Conservation (phyloP, 2,113 vertebrate genomes). For the Aleadryas rufinucha region DNA sequence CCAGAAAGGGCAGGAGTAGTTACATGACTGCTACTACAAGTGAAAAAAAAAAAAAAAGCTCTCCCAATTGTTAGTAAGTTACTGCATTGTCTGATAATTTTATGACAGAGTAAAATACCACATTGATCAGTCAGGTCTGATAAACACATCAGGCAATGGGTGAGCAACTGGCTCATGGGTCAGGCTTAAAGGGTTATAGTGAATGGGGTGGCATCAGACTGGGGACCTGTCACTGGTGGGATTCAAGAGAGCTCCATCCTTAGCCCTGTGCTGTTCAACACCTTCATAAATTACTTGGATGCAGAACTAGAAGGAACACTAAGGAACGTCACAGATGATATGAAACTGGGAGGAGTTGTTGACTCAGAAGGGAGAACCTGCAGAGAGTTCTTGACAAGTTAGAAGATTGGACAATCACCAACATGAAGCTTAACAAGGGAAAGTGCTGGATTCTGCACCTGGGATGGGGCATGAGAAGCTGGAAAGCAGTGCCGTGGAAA, state of each 20-base stretch:
- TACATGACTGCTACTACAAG: background rate
- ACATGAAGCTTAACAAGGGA: background rate
- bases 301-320: background rate
- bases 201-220: background rate
- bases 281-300: background rate
- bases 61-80: background rate
- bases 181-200: background rate
- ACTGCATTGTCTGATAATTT: background rate
- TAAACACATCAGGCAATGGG: background rate
- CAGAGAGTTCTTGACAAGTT: background rate
- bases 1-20: background rate
- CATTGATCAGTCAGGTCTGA: background rate
- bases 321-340: background rate
- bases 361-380: background rate
- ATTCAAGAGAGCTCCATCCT: background rate
- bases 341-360: background rate
- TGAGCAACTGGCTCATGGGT: fast-evolving
- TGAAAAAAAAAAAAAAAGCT: background rate
- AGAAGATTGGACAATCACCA: background rate
- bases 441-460: background rate
- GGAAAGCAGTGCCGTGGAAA: background rate
- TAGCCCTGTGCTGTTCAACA: background rate
- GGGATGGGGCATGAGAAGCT: background rate
- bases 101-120: background rate
- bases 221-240: background rate